Base-by-base conservation (phyloP, 1,140 invertebrate species). In the Penaeus japonicus region DNA sequence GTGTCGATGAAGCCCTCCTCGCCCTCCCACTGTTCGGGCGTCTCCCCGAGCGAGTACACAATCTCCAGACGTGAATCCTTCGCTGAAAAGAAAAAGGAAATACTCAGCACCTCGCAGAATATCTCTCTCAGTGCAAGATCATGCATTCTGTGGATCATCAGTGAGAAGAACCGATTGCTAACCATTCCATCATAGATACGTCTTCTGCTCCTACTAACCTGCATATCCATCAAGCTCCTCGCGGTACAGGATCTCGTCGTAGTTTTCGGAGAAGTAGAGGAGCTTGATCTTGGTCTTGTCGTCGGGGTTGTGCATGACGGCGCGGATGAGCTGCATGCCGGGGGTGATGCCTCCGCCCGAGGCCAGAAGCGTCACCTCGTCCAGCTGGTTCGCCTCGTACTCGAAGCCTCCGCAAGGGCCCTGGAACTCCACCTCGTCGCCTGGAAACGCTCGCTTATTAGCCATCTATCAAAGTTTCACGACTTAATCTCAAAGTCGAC, bases 311-410 rank as follows among this genome's bases (percentile, higher is more conserved):
- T 53, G 82, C 70, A 90, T 86, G 57, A 91, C 84, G 47, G 30
- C 65, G 24, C 90, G 47, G 39, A 91, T 90, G 55, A 91, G 89
- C 65, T 90, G 91, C 73, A 91, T 59, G 32, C 81, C 89, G n/a
- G 91, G 91, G 3, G 91, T 91, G 53, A 91, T 85, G 10, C 91
- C 91, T 10, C 89, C 90, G 0, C 91, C 91, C n/a, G 90, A 89
- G 1, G 87, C 90, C n/a, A 91, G 39, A 7, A 91, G 55, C 0
- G 89, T 87, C 39, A 91, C 70, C 32, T 90, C 81, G 12, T 85
- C 57, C 57, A 90, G 32, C 35, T 84, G 55, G 55, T 75, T 89
- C 15, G 89, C 22, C n/a, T 80, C 47, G 84, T 91, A 91, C 70
- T 91, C 90, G 73, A 91, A 91, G 2, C 90, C 90, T 59, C 90